Base-by-base conservation (phyloP, 2,888 invertebrate species). In the Brachyptera risi region DNA sequence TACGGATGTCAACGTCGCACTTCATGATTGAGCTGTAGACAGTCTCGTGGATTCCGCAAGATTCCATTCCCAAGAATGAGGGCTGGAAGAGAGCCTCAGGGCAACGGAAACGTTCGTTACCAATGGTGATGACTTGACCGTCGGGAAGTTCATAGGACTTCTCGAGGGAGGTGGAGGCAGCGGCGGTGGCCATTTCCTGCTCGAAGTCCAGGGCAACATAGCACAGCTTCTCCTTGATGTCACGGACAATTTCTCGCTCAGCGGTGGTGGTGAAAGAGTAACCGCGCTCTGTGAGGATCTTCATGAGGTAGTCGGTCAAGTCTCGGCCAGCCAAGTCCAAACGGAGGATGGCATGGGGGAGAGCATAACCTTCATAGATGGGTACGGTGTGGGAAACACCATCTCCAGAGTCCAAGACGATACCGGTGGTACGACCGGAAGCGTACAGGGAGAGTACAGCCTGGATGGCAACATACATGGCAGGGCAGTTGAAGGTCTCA, bases 21-120 rank as follows among this genome's bases (percentile, higher is more conserved):
- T 92, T 93, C 93, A 93, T 93, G 89, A 94, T 94, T 78, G 92
- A 92, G 85, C 93, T 92, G 90, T 92, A 94, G 74, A 90, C 90
- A 78, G 92, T 92, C 82, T 93, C 92, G 81, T 92, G 92, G 83
- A 93, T 92, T 75, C 91, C 91, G 83, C 87, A 87, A 66, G 90
- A 89, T 85, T 92, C 91, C 91, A 92, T 92, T 76, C 91, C 91
- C 76, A 84, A 76, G 79, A 83, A 83, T 57, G 82, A 81, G 60
- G 83, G 84, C 72, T 84, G 83, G 80, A 84, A 84, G 67, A 84
- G 77, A 63, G 83, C 82, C 72, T 84, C 83, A 15, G 92, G 92
- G 80, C 91, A 91, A 78, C 91, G 87, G 89, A 92, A 92, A 77
- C 92, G 85, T 79, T 92, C 92, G 79, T 90, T 90, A 70, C 90